Conservation (phyloP, 2,888 invertebrate species). For the Tipula lateralis region DNA sequence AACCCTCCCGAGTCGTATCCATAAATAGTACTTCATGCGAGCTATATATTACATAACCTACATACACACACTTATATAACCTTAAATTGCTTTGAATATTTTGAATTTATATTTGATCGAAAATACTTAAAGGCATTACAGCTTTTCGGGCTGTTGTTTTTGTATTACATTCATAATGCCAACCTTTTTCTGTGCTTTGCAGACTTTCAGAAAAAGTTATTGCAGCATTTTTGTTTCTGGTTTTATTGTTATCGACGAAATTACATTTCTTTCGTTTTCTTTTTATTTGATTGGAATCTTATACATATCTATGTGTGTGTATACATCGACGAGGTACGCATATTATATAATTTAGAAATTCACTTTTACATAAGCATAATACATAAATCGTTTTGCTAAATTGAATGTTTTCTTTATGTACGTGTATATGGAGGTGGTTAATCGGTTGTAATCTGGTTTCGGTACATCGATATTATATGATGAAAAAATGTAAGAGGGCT, state of each 20-base stretch:
- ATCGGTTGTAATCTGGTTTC: neutral
- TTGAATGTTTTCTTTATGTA: neutral
- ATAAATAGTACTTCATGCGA: neutral
- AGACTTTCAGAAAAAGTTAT: neutral
- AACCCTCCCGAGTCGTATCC: neutral
- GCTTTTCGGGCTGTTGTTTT: neutral
- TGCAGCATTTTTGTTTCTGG: neutral
- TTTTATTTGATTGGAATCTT: neutral
- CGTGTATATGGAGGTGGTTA: neutral
- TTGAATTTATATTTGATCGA: neutral
- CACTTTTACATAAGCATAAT: neutral
- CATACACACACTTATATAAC: neutral
- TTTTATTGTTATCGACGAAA: neutral
- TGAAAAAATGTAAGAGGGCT: neutral
- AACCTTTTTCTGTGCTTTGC: neutral
- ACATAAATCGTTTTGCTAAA: neutral
- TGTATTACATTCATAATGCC: neutral
- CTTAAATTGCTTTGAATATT: neutral
- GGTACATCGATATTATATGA: neutral
- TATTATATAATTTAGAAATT: neutral
- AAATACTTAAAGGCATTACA: neutral
- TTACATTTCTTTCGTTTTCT: neutral
- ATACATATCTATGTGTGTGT: neutral
- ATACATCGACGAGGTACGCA: too few species aligned
- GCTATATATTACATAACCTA: neutral